Conservation (phyloP, 2,797 vertebrate genomes). For the Alcedo quadribrachys region DNA sequence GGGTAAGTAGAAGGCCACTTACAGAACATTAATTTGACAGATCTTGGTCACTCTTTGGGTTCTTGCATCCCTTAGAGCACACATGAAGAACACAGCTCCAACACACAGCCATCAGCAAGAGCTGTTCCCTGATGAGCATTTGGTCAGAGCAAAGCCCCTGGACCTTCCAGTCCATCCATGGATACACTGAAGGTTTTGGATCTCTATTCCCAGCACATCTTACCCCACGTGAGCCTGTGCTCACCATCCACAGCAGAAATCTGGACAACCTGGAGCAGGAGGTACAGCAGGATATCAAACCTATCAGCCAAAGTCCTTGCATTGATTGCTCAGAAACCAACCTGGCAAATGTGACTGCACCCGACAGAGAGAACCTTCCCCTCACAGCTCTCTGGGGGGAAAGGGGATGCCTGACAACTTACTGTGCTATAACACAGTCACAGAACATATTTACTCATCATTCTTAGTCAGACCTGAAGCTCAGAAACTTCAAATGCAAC, state of each 20-base stretch:
- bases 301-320: neutral
- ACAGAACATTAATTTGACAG: neutral
- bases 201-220: neutral
- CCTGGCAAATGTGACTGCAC: neutral
- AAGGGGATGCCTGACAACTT: neutral
- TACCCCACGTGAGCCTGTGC: neutral
- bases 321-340: neutral
- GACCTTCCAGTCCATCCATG: neutral
- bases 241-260: neutral
- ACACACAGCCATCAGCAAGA: too few relatives aligned
- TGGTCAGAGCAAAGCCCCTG: neutral
- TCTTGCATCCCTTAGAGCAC: neutral
- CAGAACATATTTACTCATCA: neutral
- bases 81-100: neutral
- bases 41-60: neutral
- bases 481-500: neutral
- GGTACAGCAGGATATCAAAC: neutral
- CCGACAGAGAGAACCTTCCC: neutral
- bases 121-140: neutral
- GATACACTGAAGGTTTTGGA: accelerated
- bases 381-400: neutral
- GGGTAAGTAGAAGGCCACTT: neutral
- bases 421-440: neutral
- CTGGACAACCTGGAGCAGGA: neutral
- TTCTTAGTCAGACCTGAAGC: neutral